phyloP scores from a whole-genome alignment of 2,797 vertebrate species.

The Acropternis orthonyx region DNA sequence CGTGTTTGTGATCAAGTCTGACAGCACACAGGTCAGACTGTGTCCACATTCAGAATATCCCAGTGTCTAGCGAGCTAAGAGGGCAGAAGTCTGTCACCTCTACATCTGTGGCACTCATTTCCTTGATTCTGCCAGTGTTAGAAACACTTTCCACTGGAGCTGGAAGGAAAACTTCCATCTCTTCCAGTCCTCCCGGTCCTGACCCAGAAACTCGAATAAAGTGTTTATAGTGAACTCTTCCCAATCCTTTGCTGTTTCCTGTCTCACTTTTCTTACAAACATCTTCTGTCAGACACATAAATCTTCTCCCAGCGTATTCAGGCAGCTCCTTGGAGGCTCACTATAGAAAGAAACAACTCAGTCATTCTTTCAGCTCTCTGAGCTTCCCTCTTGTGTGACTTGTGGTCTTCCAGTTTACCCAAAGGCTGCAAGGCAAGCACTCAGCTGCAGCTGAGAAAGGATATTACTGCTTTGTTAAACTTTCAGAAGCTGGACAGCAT shows the following conservation, averaged over 20 bases:
- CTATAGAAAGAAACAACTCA: conserved; percentile 8
- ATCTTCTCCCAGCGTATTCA: conserved; percentile 24
- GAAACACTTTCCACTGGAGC: background rate
- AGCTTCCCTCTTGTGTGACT: background rate
- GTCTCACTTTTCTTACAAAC: background rate
- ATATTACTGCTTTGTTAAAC: background rate
- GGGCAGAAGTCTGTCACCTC: background rate
- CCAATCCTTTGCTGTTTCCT: background rate
- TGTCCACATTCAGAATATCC: background rate
- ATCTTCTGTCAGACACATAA: conserved; percentile 5
- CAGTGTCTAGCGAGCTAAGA: background rate
- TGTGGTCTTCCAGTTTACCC: background rate
- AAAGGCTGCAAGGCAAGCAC: background rate
- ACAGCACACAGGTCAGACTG: background rate
- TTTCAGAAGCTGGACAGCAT: background rate
- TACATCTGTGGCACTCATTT: background rate
- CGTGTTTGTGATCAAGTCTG: background rate
- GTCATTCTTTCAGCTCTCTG: conserved; percentile 9
- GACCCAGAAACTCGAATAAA: conserved; percentile 12
- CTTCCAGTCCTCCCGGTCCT: background rate
- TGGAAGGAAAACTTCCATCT: background rate
- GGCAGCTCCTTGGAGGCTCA: background rate
- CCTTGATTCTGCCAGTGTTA: background rate
- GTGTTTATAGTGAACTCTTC: background rate
- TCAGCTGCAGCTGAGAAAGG: background rate